phyloP scores from a whole-genome alignment of 2,113 vertebrate species.

The Elaphurus davidianus region DNA sequence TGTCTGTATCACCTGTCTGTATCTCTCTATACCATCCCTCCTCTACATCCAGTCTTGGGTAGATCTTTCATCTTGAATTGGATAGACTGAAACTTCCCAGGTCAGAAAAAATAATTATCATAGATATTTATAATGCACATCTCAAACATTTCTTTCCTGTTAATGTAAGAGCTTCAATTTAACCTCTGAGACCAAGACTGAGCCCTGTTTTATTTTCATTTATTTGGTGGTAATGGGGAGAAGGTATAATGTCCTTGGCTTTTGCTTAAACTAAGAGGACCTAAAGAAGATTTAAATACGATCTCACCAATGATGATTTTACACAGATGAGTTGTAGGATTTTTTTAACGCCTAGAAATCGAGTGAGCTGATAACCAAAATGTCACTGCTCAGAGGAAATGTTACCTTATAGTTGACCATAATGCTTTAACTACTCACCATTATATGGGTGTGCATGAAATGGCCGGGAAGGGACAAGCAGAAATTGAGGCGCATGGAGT shows the following conservation, averaged over 20 bases:
- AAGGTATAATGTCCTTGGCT: not conserved
- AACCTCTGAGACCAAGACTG: not conserved
- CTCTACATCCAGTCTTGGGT: not conserved
- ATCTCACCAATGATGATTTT: not conserved
- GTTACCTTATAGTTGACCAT: not conserved
- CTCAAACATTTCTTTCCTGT: not conserved
- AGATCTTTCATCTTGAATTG: not conserved
- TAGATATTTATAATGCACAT: not conserved
- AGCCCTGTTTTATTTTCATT: not conserved
- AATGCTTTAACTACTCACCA: not conserved
- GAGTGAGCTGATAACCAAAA: not conserved
- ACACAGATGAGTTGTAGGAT: not conserved
- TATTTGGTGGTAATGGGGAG: not conserved
- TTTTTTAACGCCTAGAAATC: not conserved
- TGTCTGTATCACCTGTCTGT: not conserved
- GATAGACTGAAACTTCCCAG: not conserved
- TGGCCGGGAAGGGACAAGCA: not conserved
- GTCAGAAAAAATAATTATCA: not conserved
- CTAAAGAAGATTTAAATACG: not conserved
- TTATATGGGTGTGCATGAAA: not conserved
- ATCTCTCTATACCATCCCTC: not conserved
- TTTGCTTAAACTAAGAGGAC: not conserved
- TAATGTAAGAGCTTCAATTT: not conserved
- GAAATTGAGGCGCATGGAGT: no score
- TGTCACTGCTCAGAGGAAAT: not conserved